Base-by-base conservation (phyloP, 2,888 invertebrate species). In the Agonum fuliginosum region DNA sequence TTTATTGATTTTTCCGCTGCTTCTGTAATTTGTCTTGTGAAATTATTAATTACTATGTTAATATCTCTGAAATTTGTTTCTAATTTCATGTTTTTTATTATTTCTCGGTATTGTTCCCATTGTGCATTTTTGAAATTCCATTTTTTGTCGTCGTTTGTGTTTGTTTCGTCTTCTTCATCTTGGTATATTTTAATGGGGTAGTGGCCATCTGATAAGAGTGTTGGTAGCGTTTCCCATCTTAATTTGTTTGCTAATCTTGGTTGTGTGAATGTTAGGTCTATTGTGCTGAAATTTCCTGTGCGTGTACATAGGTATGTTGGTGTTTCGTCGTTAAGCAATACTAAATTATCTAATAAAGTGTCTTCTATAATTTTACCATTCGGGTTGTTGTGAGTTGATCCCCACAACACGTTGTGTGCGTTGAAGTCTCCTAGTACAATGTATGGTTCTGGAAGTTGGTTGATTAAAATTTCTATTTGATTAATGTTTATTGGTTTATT, bases 261-360 rank as follows among this genome's bases (percentile, higher is more conserved):
- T 8, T 10, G 62, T 76, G n/a, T 79, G 74, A 82, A 3, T 0
- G 78, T 41, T 1, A 81, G 22, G n/a, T 82, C 81, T n/a, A 82
- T 58, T 3, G 78, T 69, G 17, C 79, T 79, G 8, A 54, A 20
- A 0, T 30, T 62, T 1, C 54, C 80, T 5, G 41, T 78, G 6
- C 79, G 0, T 0, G 14, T n/a, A 24, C 79, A 80, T 20, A 82
- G 79, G 12, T 81, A 79, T 0, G 82, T 82, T 8, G 58, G 58
- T 3, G 58, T 20, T 27, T 48, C 75, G 22, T 34, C 46, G 46
- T 78, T 79, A 43, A 74, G 54, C 1, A 79, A 20, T 2, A 69
- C 37, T 2, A 80, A 22, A 5, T 81, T 76, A 5, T 78, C 19
- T 5, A 80, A 70, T n/a, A 81, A 5, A 12, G 79, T 43, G 8